Base-by-base conservation (phyloP, 2,888 invertebrate genomes). In the Apodemia duryi region DNA sequence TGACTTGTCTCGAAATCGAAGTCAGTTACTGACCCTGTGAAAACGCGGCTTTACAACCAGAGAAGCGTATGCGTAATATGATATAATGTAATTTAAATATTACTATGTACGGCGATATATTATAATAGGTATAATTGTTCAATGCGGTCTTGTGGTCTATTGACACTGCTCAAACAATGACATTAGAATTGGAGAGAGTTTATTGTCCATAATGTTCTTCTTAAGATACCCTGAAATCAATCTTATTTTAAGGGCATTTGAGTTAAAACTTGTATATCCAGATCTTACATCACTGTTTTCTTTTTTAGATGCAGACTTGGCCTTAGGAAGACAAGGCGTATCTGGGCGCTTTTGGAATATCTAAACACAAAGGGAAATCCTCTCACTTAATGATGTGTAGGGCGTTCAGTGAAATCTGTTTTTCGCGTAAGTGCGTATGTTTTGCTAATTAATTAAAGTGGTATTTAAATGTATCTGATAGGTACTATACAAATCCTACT, bases 171-270 rank as follows among this genome's bases (percentile, higher is more conserved):
- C 76, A 74, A 75, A 81, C 80, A 82, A 83, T 77, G 75, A 74
- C 75, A 79, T 78, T 80, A 70, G 75, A 79, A 80, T 77, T 71
- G 75, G 85, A 84, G 85, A 86, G 85, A 86, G 85, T 82, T 75
- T 73, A 77, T 78, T 80, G 77, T 80, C 70, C 78, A 80, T 78
- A 82, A 79, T 77, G 75, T 79, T 73, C 32, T 29, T 63, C 60
- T 63, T 64, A 62, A 65, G 65, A 66, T 57, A 52, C 65, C 29
- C 28, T 28, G 69, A 78, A 73, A 67, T 65, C 29, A 46, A 63
- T 70, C 69, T 72, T 75, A 73, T 38, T 6, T 7, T 35, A 49
- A 70, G 49, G 11, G 52, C 9, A 21, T 43, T 69, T 75, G 72
- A 72, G 74, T 72, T 71, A 69, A 63, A 70, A 73, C 68, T 73